These are phyloP conservation scores for Chionomys nivalis DNA, from an alignment of 2,113 vertebrate genomes.

Conservation along the genomic window DNA sequence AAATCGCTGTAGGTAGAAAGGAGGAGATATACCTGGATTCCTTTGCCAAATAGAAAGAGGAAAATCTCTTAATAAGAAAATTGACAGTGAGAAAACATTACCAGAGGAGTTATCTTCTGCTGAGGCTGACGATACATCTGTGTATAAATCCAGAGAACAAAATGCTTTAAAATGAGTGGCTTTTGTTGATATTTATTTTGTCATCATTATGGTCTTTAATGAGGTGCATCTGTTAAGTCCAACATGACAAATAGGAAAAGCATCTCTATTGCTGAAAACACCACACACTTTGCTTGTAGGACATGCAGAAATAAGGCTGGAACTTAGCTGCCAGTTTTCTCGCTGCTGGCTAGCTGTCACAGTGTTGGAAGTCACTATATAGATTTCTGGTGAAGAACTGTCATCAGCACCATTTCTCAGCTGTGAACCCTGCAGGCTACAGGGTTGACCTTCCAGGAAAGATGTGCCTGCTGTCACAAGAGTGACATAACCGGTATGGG, in stretches of 20 bases:
- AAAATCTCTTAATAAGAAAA: background rate
- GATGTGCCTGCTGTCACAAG: fast-evolving
- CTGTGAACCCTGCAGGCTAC: background rate
- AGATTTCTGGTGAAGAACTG: background rate
- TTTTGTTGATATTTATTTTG: background rate
- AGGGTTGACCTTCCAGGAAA: background rate
- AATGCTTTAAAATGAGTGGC: background rate
- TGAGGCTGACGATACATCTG: background rate
- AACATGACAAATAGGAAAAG: background rate
- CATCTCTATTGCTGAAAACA: background rate
- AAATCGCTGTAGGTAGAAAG: background rate
- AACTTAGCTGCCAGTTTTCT: background rate
- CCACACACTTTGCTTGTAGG: background rate
- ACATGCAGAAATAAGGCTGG: background rate
- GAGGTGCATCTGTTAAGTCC: background rate
- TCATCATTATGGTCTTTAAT: background rate
- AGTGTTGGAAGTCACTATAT: background rate
- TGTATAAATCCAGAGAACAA: background rate
- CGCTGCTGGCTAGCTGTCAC: background rate
- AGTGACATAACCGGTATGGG: background rate
- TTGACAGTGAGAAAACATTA: background rate
- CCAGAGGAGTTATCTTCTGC: background rate
- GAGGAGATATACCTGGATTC: background rate
- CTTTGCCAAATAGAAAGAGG: background rate
- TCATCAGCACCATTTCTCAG: background rate